phyloP scores from a whole-genome alignment of 1,140 invertebrate genomes.

The Caenorhabditis brenneri region DNA sequence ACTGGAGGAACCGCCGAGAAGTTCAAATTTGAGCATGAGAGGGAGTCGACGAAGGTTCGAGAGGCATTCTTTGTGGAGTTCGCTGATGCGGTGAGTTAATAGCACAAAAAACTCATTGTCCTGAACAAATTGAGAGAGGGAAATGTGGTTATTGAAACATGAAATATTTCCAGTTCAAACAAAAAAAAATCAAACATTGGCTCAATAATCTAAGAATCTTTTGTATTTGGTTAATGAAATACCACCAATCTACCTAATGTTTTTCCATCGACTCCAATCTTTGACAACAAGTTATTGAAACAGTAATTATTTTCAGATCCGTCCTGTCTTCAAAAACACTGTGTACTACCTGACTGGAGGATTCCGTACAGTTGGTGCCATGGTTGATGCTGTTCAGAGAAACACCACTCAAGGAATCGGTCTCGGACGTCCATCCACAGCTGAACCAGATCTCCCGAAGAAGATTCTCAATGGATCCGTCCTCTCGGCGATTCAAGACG shows the following conservation, averaged over 20 bases:
- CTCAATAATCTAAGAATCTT: no score
- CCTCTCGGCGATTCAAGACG: background rate
- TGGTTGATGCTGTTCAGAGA: slow-evolving; percentile 55
- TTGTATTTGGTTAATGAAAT: no score
- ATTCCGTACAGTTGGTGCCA: slow-evolving; percentile 56
- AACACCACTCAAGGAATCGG: slow-evolving; percentile 57
- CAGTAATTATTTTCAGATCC: background rate
- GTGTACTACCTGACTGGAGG: slow-evolving; percentile 60
- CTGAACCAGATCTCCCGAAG: slow-evolving; percentile 52
- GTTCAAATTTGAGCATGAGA: slow-evolving; percentile 45
- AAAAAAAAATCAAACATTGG: no score
- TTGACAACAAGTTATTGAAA: background rate
- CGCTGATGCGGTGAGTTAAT: background rate
- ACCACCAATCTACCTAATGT: no score
- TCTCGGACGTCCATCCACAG: slow-evolving; percentile 54
- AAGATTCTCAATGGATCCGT: slow-evolving; percentile 28
- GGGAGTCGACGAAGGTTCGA: slow-evolving; percentile 53
- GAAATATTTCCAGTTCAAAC: no score
- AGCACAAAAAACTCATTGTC: no score
- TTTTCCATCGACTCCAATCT: no score
- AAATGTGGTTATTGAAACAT: no score
- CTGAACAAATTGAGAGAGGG: no score
- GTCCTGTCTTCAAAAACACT: slow-evolving; percentile 49
- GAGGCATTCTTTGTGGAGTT: slow-evolving; percentile 45
- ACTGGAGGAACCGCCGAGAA: slow-evolving; percentile 60